Evolutionary conservation across 2,888 invertebrate genomes (phyloP), one percentile per base, ranked within the genome.

Genomic region (Polyploca ridens): DNA sequence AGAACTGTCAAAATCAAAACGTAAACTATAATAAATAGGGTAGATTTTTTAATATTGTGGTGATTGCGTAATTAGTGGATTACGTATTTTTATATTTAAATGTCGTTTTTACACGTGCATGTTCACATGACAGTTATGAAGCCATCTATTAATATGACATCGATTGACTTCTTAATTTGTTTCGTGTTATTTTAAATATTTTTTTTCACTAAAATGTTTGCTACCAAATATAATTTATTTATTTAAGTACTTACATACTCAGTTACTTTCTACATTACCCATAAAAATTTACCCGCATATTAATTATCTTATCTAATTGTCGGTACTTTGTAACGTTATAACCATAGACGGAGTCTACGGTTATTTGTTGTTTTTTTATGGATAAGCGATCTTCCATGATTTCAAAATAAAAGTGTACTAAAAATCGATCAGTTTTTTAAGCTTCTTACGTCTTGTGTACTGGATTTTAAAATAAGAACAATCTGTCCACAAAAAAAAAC

Each of bases 141-240:
- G 66, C 74, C 76, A 84, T 83, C 77, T 76, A 82, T 79, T 80
- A 77, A 76, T 76, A 76, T 73, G 69, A 71, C 64, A 76, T 65
- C 64, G 62, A 63, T 62, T 65, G 62, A 71, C 68, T 69, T 70
- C n/a, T n/a, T n/a, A n/a, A 54, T 62, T 71, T 46, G 63, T 7
- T 1, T 54, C 10, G 62, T 68, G 65, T 61, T 66, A 66, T 58
- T 69, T 54, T 54, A 16, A 49, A 44, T n/a, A n/a, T n/a, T n/a
- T 46, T n/a, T 46, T 46, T n/a, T 46, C 14, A 14, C 13, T 14
- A 41, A 41, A 41, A n/a, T 10, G n/a, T 3, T 49, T 16, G 49
- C 3, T 49, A n/a, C n/a, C n/a, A n/a, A n/a, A n/a, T n/a, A n/a
- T n/a, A n/a, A n/a, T n/a, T n/a, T n/a, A n/a, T 49, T 49, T 49